Evolutionary conservation across 2,888 invertebrate genomes (phyloP), one percentile per base, ranked within the genome.

Genomic region (Globia sparganii): DNA sequence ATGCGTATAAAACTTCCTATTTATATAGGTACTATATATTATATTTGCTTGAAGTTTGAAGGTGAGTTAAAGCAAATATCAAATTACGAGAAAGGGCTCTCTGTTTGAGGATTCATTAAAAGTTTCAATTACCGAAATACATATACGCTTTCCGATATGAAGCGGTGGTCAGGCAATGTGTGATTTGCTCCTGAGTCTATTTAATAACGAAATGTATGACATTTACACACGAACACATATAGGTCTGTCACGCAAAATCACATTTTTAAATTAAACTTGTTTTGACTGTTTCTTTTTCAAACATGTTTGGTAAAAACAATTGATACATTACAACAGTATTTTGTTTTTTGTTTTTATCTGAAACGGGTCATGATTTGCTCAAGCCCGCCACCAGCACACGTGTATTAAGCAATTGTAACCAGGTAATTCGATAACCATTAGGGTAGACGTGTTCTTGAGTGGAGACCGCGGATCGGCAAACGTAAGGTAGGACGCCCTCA

Each of bases 31-130:
- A 31, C 25, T 46, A 37, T 56, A 69, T 64, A 80, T 56, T 70
- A 77, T 70, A 85, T 75, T 65, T 69, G 85, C 73, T 77, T 72
- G 73, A 83, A 83, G 76, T 87, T 87, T 72, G 77, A 81, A 84
- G 76, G 80, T 78, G 86, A 84, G 58, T 65, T 74, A 81, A 85
- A 85, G 84, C 74, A 85, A 87, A 87, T 87, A 87, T 87, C 88
- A 61, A 75, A 85, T 87, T 86, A 76, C 87, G 78, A 75, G 82
- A 86, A 87, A 86, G 75, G 83, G 75, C 49, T 67, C 56, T 64
- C 28, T 62, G 72, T 77, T 80, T 53, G 75, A 82, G 86, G 77
- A 76, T 85, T 87, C 81, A 87, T 87, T 87, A 85, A 87, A 87
- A 87, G 87, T 87, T 86, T 86, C 81, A 81, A 83, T 87, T 86